Evolutionary conservation across 2,797 vertebrate genomes (phyloP), one percentile per base, ranked within the genome.

Genomic region (Semotilus atromaculatus): DNA sequence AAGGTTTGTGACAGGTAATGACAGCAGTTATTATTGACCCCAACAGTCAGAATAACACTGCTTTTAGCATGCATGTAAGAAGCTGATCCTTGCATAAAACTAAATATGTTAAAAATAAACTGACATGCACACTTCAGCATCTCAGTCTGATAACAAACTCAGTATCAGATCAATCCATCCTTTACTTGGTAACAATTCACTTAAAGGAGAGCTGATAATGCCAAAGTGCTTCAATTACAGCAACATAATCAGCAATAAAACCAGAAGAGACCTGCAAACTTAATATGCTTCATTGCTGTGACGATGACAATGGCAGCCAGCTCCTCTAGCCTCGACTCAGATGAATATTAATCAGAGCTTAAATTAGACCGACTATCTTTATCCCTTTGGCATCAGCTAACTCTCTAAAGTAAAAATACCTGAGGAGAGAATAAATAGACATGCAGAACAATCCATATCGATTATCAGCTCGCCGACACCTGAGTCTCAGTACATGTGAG

Each of bases 291-390:
- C 67, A 58, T 19, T 74, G 38, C 53, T 62, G 45, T 29, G 58
- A 75, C 84, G 58, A 73, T 58, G 82, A 87, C 71, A 86, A 80
- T 79, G 83, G 58, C 43, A 72, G 40, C n/a, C 58, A 51, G 51
- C 48, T 68, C 66, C 31, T 62, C 86, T 64, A 86, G 78, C 85
- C 18, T 73, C 72, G 55, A 72, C 75, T 73, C 74, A 81, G 80
- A 86, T 79, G 45, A 88, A 90, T 89, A 88, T 88, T 89, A 89
- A 91, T 88, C 55, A 83, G 67, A 70, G 60, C 83, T 82, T 85
- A 90, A 89, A 88, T 88, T 90, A 90, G 86, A 81, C 80, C 11
- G 43, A 66, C 82, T 76, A 77, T 64, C 60, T 38, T 70, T 73
- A 80, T 75, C 78, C 34, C 36, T 70, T 58, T 34, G 26, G 73